These are phyloP conservation scores for Wiebesia pumilae DNA, from an alignment of 1,140 invertebrate species.

Conservation along the genomic window DNA sequence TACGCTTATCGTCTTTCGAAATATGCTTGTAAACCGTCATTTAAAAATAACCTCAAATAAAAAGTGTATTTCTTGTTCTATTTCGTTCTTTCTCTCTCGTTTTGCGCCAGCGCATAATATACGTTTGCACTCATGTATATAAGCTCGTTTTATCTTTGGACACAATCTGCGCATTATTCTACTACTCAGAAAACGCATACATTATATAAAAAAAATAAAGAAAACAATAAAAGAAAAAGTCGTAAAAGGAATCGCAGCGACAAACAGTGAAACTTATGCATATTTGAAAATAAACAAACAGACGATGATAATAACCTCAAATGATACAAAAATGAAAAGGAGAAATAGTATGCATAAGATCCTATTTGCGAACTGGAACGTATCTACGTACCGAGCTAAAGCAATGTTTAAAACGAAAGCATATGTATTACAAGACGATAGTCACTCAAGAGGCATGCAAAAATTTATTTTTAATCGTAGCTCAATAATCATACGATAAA, in stretches of 20 bases:
- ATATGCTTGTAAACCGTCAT: neutral
- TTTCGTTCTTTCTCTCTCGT: neutral
- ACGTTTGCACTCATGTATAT: neutral
- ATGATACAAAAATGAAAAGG: neutral
- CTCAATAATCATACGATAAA: neutral
- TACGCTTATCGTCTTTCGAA: neutral
- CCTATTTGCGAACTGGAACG: neutral
- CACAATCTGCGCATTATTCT: neutral
- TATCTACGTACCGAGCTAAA: neutral
- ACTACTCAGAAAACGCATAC: too few relatives aligned
- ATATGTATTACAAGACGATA: neutral
- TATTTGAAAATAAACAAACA: constrained; percentile 11
- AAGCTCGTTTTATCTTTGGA: neutral
- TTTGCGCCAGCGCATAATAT: neutral
- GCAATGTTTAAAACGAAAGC: neutral
- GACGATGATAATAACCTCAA: constrained; percentile 32
- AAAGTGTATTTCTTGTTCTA: neutral
- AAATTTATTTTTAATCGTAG: neutral
- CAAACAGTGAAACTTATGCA: neutral
- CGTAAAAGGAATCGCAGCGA: too few relatives aligned
- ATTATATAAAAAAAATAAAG: neutral
- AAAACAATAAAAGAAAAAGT: neutral
- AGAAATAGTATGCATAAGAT: neutral
- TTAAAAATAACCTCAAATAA: constrained; percentile 24
- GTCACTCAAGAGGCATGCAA: neutral